Base-by-base conservation (phyloP, 2,888 invertebrate genomes). In the Andrena praecox region DNA sequence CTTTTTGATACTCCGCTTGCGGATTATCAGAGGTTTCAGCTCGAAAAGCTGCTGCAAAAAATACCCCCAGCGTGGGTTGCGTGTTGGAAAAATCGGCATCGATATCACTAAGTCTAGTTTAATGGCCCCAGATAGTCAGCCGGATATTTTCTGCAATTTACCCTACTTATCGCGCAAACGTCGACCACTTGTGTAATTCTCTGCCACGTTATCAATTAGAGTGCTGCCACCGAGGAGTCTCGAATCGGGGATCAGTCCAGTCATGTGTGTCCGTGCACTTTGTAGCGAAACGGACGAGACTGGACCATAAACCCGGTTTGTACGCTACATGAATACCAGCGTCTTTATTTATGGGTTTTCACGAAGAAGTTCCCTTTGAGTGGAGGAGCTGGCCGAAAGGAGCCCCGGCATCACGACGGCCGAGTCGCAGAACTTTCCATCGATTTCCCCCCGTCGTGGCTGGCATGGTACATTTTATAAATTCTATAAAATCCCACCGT, bases 271-370 rank as follows among this genome's bases (percentile, higher is more conserved):
- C 56, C 67, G 68, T 73, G 77, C 77, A 80, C 75, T 73, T 68
- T 72, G 50, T 62, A 62, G 56, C 35, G 72, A 66, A 52, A 66
- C 42, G 29, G 31, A 70, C 48, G 35, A 54, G 60, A 82, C 73
- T n/a, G 29, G 59, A 71, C 81, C 80, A 84, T 88, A 89, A 89
- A 85, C 78, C 79, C 42, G 66, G 77, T 69, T 77, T 69, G 75
- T 82, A 88, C 84, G 88, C 77, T 71, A 70, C 85, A 85, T 83
- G 88, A 91, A 90, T 90, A 89, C 90, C 77, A 69, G 64, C 80
- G 77, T 77, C 81, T 84, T 90, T 91, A 91, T 91, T 91, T 91
- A 91, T 90, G 82, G 82, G 82, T 83, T 85, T 81, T 84, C 77
- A 70, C 79, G 77, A 87, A 67, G 91, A 92, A 82, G 90, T 87